Percentiles rank a stretch among this genome's conserved stretches.
Conservation (phyloP, 2,113 vertebrate genomes). For the Brachyhypopomus gauderio region DNA sequence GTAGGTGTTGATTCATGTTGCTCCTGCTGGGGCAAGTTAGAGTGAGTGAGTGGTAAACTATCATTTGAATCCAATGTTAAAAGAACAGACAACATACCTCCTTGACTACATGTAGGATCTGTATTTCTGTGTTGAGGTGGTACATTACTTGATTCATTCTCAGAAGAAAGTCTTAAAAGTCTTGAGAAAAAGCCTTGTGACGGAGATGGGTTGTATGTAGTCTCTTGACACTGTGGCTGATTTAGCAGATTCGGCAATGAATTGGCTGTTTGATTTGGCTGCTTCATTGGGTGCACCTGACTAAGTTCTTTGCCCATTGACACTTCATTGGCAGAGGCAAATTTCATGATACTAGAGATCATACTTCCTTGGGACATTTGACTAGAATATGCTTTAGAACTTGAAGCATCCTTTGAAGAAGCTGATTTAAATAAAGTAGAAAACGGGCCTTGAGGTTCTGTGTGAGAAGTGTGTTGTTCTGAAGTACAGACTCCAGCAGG, state of each 20-base stretch:
- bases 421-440: slow-evolving; percentile 69
- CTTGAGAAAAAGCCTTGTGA: slow-evolving; percentile 59
- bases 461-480: slow-evolving; percentile 42
- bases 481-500: not conserved
- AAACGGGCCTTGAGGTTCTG: slow-evolving; percentile 64
- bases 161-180: slow-evolving; percentile 78
- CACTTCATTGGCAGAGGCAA: slow-evolving; percentile 64
- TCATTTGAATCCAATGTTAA: slow-evolving; percentile 66
- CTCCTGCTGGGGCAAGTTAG: slow-evolving; percentile 35
- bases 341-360: slow-evolving; percentile 72
- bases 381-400: slow-evolving; percentile 37
- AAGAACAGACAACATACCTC: slow-evolving; percentile 70
- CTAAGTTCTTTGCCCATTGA: slow-evolving; percentile 51
- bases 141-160: slow-evolving; percentile 64
- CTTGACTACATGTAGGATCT: slow-evolving; percentile 38
- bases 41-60: slow-evolving; percentile 59
- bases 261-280: slow-evolving; percentile 51
- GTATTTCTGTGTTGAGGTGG: slow-evolving; percentile 47
- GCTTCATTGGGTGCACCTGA: slow-evolving; percentile 50
- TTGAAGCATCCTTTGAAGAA: slow-evolving; percentile 53
- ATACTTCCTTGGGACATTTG: slow-evolving; percentile 67
- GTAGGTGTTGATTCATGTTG: slow-evolving; percentile 38
- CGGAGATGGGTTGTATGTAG: slow-evolving; percentile 42
- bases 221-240: slow-evolving; percentile 55
- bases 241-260: slow-evolving; percentile 33